Evolutionary conservation across 35 echinoderm and acorn worm species (phyloP), one percentile per base, ranked within the genome.

Genomic region (Lytechinus variegatus): DNA sequence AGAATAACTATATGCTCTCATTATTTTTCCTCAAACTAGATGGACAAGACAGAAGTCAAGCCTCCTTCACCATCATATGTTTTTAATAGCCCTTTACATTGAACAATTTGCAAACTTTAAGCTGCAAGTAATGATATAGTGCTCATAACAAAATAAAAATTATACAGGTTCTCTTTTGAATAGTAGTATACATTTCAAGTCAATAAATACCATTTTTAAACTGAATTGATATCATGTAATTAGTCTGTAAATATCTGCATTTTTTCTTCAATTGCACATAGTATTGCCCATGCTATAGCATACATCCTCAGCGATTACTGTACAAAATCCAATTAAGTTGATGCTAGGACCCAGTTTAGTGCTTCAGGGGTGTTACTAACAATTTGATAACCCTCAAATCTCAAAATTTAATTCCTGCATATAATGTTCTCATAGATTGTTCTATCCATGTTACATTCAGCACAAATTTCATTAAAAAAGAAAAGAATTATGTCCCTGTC

Each of bases 341-440:
- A 90, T 90, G 52, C 92, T 33, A 2, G n/a, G 92, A 16, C 66
- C n/a, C 19, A 53, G 52, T 93, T 93, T 14, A 24, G 52, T 1
- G 92, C 92, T 57, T 55, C 33, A 27, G 92, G 92, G 92, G 92
- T 93, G 92, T 57, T 93, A 56, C 55, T 27, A 13, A 93, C 29
- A 93, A 56, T 93, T 57, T 93, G 53, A 93, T 93, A 93, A 93
- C 92, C 33, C 54, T 55, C 52, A n/a, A 55, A 93, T 57, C 53
- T 9, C 53, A 14, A 44, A 4, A 55, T 54, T 93, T 57, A 54
- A 57, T 57, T 13, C 54, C 92, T 55, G 53, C 13, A 57, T 93
- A 54, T 54, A 93, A 93, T 93, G 28, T 57, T 93, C 33, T 44
- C 33, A 44, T 44, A 44, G 33, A 44, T 44, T 44, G 1, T 44